Conservation (phyloP, 2,888 invertebrate genomes). For the Buathra laborator region DNA sequence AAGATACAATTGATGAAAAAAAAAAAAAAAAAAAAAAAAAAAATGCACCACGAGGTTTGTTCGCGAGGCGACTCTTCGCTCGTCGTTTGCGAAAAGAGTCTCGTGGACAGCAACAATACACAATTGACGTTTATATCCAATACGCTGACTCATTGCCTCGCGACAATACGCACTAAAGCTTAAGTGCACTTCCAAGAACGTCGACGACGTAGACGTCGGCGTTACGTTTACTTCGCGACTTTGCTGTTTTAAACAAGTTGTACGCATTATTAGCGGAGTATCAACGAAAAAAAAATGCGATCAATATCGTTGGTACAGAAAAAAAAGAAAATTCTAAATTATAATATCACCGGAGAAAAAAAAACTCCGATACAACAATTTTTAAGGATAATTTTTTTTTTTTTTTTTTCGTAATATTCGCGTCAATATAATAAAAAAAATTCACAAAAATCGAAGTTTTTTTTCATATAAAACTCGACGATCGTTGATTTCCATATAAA, state of each 20-base stretch:
- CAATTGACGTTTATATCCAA: slow-evolving; percentile 46
- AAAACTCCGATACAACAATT: no score
- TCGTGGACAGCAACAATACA: slow-evolving; percentile 18
- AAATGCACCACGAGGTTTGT: neutral
- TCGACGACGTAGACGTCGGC: neutral
- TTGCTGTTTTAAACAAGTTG: slow-evolving; percentile 1
- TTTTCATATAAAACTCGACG: no score
- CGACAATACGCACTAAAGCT: slow-evolving; percentile 19
- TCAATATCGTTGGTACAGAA: no score
- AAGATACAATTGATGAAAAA: neutral
- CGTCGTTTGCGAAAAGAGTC: slow-evolving; percentile 25
- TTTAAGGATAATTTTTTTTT: no score
- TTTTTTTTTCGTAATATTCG: no score
- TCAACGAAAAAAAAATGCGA: no score
- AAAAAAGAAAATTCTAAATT: no score
- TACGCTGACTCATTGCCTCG: slow-evolving; percentile 50
- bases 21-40: neutral
- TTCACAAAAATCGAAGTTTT: no score
- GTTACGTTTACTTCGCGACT: slow-evolving; percentile 22
- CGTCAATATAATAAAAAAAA: no score
- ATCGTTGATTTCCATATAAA: no score
- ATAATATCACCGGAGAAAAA: no score
- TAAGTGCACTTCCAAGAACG: slow-evolving; percentile 47
- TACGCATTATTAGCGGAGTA: neutral
- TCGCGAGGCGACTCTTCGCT: neutral